Evolutionary conservation across 2,113 vertebrate genomes (phyloP), one percentile per base, ranked within the genome.

Genomic region (Uropsilus gracilis): DNA sequence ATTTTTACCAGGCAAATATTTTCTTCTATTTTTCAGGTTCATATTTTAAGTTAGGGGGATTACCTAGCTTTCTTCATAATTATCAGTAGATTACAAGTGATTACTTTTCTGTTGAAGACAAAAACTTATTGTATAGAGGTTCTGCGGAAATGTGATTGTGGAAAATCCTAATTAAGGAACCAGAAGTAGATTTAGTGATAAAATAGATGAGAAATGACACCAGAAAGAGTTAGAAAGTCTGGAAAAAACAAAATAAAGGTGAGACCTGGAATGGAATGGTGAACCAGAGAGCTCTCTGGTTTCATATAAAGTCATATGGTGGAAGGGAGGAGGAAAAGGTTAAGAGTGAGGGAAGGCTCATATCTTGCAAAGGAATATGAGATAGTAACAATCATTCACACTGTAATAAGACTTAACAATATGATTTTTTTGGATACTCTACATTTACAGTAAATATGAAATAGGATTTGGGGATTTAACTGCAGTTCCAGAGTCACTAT

Each of bases 21-120:
- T 72, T 83, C 81, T 24, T 5, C 85, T 16, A 71, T 92, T 87
- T 76, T 92, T 87, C 39, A n/a, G n/a, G n/a, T n/a, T n/a, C n/a
- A n/a, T n/a, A n/a, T n/a, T n/a, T n/a, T n/a, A n/a, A n/a, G n/a
- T n/a, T n/a, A n/a, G n/a, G n/a, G n/a, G n/a, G n/a, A n/a, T n/a
- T n/a, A n/a, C 50, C 39, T 30, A 77, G 86, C 32, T 32, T 88
- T 16, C 22, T 81, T 66, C 34, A 66, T 37, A 80, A n/a, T n/a
- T 10, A 18, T 84, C 39, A 83, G 3, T 69, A 7, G 5, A 66
- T 14, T 81, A 34, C 4, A 72, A 28, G 32, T 81, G 24, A 55
- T 80, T 24, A 34, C 85, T 93, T 93, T 77, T 77, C 66, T 83
- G 37, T 39, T 55, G 80, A 95, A 81, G 37, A 75, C 7, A 63